A percentile compares a stretch with the other conserved stretches of the same genome.
Conservation (phyloP, 1,140 invertebrate genomes). For the Drosophila grimshawi region DNA sequence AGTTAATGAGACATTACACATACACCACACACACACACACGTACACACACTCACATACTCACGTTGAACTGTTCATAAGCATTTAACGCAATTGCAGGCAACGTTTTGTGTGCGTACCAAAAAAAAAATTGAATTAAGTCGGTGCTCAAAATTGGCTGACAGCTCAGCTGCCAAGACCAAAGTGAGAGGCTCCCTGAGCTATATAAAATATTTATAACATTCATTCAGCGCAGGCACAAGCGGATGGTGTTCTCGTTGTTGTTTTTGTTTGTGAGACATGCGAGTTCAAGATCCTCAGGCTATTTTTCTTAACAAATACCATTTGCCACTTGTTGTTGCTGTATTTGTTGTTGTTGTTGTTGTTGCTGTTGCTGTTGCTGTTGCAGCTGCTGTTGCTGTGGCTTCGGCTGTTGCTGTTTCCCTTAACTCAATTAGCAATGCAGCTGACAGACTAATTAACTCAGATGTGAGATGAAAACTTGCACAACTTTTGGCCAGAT, state of each 20-base stretch:
- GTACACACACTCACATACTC: background rate
- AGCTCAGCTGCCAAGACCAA: background rate
- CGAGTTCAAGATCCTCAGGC: constrained; percentile 19
- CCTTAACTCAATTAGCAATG: constrained; percentile 73
- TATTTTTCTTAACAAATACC: constrained; percentile 26
- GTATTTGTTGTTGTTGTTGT: background rate
- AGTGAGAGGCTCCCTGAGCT: constrained; percentile 1
- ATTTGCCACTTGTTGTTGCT: constrained; percentile 32
- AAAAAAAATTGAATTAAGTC: constrained; percentile 52
- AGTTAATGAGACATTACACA: constrained; percentile 50
- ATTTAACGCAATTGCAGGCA: constrained; percentile 47
- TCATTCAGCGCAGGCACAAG: constrained; percentile 11
- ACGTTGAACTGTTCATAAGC: constrained; percentile 40
- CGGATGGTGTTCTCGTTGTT: constrained; percentile 14
- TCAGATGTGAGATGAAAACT: constrained; percentile 61
- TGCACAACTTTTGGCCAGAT: constrained; percentile 53
- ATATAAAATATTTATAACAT: constrained; percentile 46
- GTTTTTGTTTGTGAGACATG: constrained; percentile 7
- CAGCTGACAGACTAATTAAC: constrained; percentile 76
- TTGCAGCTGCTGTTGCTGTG: constrained; percentile 9
- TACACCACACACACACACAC: constrained; percentile 14
- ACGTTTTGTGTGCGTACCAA: constrained; percentile 26
- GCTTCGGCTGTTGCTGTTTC: background rate
- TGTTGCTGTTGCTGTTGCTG: background rate
- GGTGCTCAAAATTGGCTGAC: background rate